These are phyloP conservation scores for Streblospio benedicti DNA, from an alignment of 1,140 invertebrate genomes.

Conservation along the genomic window DNA sequence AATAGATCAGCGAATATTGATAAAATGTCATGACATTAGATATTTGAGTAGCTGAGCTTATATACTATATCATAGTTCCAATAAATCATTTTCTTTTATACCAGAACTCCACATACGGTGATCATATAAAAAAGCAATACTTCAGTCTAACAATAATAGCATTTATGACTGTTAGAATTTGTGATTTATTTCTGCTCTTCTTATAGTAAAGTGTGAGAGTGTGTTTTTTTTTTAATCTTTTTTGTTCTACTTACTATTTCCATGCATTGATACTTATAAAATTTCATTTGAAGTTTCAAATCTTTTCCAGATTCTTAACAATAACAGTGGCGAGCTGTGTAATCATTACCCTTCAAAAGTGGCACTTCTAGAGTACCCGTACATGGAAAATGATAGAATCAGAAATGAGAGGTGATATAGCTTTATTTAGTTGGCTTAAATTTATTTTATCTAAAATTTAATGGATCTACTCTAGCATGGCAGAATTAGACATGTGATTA, in stretches of 20 bases:
- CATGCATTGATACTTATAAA: background rate
- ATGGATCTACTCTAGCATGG: too few relatives aligned
- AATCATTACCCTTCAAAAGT: conserved; percentile 65
- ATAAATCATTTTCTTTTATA: too few relatives aligned
- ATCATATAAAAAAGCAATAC: too few relatives aligned
- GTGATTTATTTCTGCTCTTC: background rate
- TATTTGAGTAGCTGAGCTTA: too few relatives aligned
- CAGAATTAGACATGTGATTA: too few relatives aligned
- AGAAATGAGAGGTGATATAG: conserved; percentile 5
- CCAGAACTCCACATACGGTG: too few relatives aligned
- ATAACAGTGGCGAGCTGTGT: conserved; percentile 62
- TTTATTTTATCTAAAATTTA: too few relatives aligned
- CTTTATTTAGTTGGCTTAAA: background rate
- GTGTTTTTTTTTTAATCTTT: conserved; percentile 1
- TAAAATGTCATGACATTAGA: too few relatives aligned
- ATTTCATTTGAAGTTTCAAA: conserved; percentile 12
- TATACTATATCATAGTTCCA: too few relatives aligned
- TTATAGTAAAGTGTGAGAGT: background rate
- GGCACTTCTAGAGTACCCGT: conserved; percentile 57
- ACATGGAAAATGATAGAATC: conserved; percentile 5
- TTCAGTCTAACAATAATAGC: background rate
- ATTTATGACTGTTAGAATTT: background rate
- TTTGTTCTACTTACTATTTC: background rate
- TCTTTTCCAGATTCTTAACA: conserved; percentile 53
- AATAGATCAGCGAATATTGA: too few relatives aligned